Percentiles rank a stretch among this genome's conserved stretches.
Evolutionary conservation across 2,888 invertebrate genomes (phyloP).

Genomic region (Glomeris marginata): DNA sequence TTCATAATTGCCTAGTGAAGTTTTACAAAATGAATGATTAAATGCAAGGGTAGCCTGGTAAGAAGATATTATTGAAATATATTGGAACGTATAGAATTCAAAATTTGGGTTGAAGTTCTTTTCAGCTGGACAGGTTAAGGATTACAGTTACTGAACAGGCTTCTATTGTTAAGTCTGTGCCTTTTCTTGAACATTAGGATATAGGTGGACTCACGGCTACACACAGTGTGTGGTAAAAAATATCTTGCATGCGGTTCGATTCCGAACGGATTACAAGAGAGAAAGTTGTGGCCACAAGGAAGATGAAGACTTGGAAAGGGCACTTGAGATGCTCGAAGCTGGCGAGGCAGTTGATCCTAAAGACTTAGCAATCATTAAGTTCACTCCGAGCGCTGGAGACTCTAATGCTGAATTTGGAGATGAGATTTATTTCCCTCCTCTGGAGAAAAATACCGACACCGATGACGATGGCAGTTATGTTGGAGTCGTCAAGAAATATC

Average conservation of each 20-base stretch:
- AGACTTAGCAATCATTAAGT: slow-evolving; percentile 58
- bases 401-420: slow-evolving; percentile 56
- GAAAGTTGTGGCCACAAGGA: slow-evolving; percentile 35
- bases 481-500: slow-evolving; percentile 8
- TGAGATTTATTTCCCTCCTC: slow-evolving; percentile 60
- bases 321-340: slow-evolving; percentile 37
- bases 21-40: neutral
- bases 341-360: slow-evolving; percentile 46
- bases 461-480: slow-evolving; percentile 7
- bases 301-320: slow-evolving; percentile 40
- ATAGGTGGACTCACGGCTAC: slow-evolving; percentile 66
- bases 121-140: neutral
- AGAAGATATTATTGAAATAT: neutral
- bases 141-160: neutral
- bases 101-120: neutral
- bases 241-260: slow-evolving; percentile 48
- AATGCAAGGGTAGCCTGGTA: neutral
- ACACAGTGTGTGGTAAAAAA: slow-evolving; percentile 72
- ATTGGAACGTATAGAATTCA: neutral
- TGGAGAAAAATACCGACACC: slow-evolving; percentile 27
- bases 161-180: neutral
- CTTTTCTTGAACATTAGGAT: slow-evolving; percentile 37
- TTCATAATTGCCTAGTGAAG: too few species aligned
- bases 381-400: slow-evolving; percentile 50
- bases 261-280: slow-evolving; percentile 34